Evolutionary conservation across 2,888 invertebrate genomes (phyloP).

Genomic region (Drosophila kanekoi): DNA sequence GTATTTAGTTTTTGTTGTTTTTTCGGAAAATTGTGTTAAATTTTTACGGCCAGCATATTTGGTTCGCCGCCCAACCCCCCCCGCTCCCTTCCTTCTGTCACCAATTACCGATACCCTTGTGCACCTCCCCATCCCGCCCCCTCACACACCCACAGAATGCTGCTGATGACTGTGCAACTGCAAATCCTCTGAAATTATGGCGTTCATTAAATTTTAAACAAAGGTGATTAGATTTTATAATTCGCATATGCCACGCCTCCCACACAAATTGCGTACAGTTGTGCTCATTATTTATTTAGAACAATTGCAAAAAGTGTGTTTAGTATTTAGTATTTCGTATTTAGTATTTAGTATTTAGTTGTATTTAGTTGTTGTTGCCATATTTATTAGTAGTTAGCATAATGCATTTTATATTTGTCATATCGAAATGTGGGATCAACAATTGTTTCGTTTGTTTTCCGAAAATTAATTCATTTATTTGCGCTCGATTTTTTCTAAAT

Average conservation of each 20-base stretch:
- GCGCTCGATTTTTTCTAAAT: constrained; percentile 50
- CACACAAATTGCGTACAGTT: constrained; percentile 53
- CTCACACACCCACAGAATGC: neutral
- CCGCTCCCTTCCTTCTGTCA: constrained; percentile 40
- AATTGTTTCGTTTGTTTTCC: constrained; percentile 33
- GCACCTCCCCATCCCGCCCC: neutral
- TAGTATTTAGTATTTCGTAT: constrained; percentile 57
- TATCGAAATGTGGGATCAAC: constrained; percentile 68
- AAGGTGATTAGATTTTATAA: constrained; percentile 82
- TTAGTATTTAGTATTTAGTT: constrained; percentile 54
- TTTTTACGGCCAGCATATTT: constrained; percentile 58
- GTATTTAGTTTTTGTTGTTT: constrained; percentile 39
- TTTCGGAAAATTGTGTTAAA: constrained; percentile 31
- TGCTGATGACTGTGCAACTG: constrained; percentile 35
- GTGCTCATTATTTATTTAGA: constrained; percentile 76
- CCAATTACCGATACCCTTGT: constrained; percentile 55
- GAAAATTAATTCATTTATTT: constrained; percentile 56
- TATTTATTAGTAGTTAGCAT: constrained; percentile 66
- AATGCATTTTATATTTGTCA: constrained; percentile 49
- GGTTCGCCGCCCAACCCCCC: constrained; percentile 25
- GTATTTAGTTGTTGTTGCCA: constrained; percentile 51
- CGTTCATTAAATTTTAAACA: constrained; percentile 82
- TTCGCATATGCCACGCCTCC: constrained; percentile 43
- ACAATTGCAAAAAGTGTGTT: constrained; percentile 62
- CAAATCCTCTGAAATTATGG: constrained; percentile 77